phyloP scores from a whole-genome alignment of 2,888 invertebrate genomes.

The Cephus runcator region DNA sequence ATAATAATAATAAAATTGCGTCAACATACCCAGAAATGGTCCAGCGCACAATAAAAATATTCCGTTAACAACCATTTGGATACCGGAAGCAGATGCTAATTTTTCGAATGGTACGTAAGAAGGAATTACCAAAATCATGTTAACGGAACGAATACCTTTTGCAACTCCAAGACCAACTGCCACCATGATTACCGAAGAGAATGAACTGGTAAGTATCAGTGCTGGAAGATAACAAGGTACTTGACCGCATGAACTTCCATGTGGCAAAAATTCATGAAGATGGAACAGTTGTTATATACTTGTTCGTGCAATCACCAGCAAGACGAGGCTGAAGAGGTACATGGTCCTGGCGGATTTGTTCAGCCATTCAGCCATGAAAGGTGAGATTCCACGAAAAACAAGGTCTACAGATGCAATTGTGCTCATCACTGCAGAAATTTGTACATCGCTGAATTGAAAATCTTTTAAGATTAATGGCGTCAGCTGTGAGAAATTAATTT shows the following conservation, averaged over 20 bases:
- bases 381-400: conserved; percentile 72
- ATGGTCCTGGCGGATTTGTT: conserved; percentile 72
- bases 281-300: conserved; percentile 62
- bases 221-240: conserved; percentile 50
- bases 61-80: conserved; percentile 78
- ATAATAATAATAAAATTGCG: not conserved
- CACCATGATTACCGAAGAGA: conserved; percentile 64
- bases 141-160: conserved; percentile 77
- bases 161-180: conserved; percentile 73
- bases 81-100: conserved; percentile 75
- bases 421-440: conserved; percentile 75
- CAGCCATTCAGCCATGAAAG: conserved; percentile 75
- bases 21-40: conserved; percentile 71
- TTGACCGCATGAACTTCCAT: not conserved
- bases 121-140: conserved; percentile 76
- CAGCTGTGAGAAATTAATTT: conserved; percentile 75
- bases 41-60: conserved; percentile 70
- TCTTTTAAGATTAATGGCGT: conserved; percentile 76
- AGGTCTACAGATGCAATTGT: conserved; percentile 70
- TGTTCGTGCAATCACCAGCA: conserved; percentile 72
- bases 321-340: conserved; percentile 72
- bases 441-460: conserved; percentile 69
- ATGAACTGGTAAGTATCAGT: conserved; percentile 58
- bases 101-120: conserved; percentile 75
- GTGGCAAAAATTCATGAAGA: conserved; percentile 16